Evolutionary conservation across 2,113 vertebrate genomes (phyloP).

Genomic region (Oryctolagus cuniculus): mOryCun1.1 NC_091449.1:17153001-17153500

Average conservation of each 20-base stretch:
- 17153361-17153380: not conserved
- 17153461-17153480: not conserved
- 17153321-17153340: not conserved
- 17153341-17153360: not conserved
- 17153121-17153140: no score
- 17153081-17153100: no score
- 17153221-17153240: not conserved
- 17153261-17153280: not conserved
- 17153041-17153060: not conserved
- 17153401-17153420: not conserved
- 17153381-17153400: no score
- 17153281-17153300: not conserved
- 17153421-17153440: not conserved
- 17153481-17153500: not conserved
- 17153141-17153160: no score
- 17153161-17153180: no score
- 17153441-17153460: not conserved
- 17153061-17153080: no score
- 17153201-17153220: no score
- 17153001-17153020: not conserved
- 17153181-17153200: no score
- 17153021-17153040: not conserved
- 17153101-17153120: no score
- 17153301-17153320: not conserved
- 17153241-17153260: not conserved